Base-by-base conservation (phyloP, 2,888 invertebrate genomes). In the Metopia argyrocephala region DNA sequence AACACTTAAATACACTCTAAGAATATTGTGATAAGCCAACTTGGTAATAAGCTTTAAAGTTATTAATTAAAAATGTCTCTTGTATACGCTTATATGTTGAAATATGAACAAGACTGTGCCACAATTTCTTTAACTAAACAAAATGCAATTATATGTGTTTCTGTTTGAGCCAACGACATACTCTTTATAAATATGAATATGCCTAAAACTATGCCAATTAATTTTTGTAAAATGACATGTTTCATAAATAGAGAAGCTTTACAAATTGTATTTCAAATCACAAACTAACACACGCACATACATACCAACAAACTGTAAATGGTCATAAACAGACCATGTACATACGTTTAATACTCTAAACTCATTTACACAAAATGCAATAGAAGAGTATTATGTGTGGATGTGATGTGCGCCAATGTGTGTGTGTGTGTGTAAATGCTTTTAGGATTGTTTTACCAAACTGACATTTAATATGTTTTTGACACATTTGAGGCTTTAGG, bases 401-500 rank as follows among this genome's bases (percentile, higher is more conserved):
- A 15, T 45, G 25, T 3, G 15, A n/a, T n/a, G n/a, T n/a, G n/a
- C n/a, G n/a, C n/a, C 27, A n/a, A 69, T 57, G 45, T 46, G 25
- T 45, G 6, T 69, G 27, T 56, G 21, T 45, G 25, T 3, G 15
- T 56, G 9, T 46, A 15, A 15, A 59, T 21, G 50, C 12, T 21
- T 68, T 66, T 66, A 45, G 38, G 38, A 56, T 59, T 59, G 31
- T 68, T 68, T 48, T 65, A 28, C 7, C 18, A 27, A 61, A 27
- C 20, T 54, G 52, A 52, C 50, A 62, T 38, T 38, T 61, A 52
- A 61, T 38, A 61, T 71, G 38, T 61, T 61, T 61, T 20, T 71
- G 61, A 61, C 52, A 71, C 20, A 52, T 71, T n/a, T 38, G 61
- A 25, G 38, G 31, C 52, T 52, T 52, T 28, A 52, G 25, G 38